A percentile compares a stretch with the other conserved stretches of the same genome.
Conservation (phyloP, 1,140 invertebrate genomes). For the Microplitis mediator region DNA sequence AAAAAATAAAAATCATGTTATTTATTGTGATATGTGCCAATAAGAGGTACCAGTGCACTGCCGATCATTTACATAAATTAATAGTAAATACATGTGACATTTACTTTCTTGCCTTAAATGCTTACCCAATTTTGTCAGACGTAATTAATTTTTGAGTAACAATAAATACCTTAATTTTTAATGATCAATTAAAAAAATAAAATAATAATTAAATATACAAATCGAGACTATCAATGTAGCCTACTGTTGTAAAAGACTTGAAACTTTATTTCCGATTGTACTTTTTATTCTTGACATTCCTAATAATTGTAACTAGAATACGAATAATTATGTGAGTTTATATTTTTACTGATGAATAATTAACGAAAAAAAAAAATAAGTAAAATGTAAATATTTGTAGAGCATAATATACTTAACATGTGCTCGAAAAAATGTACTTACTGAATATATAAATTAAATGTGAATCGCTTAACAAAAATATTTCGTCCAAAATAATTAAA, state of each 20-base stretch:
- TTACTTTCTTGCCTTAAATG: not conserved
- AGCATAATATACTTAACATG: not conserved
- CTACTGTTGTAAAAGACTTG: too few species aligned
- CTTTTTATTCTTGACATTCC: too few species aligned
- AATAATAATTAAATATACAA: too few species aligned
- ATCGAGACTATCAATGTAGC: too few species aligned
- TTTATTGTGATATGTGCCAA: slow-evolving; percentile 52
- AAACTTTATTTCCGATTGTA: too few species aligned
- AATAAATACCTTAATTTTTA: too few species aligned
- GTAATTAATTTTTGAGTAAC: too few species aligned
- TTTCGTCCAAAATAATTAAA: not conserved
- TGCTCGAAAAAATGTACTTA: not conserved
- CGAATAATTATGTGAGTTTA: slow-evolving; percentile 17
- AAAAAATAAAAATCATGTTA: slow-evolving; percentile 26
- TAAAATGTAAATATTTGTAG: slow-evolving; percentile 3
- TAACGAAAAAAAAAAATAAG: not conserved
- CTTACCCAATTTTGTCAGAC: not conserved
- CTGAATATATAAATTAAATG: not conserved
- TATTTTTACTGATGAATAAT: slow-evolving; percentile 34
- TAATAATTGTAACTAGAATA: not conserved
- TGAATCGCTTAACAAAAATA: not conserved
- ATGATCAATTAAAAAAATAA: too few species aligned
- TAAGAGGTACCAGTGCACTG: slow-evolving; percentile 43
- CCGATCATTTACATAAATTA: slow-evolving; percentile 22
- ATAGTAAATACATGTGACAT: not conserved